Base-by-base conservation (phyloP, 2,113 vertebrate species). In the Cyprinodon brontotheroides region DNA sequence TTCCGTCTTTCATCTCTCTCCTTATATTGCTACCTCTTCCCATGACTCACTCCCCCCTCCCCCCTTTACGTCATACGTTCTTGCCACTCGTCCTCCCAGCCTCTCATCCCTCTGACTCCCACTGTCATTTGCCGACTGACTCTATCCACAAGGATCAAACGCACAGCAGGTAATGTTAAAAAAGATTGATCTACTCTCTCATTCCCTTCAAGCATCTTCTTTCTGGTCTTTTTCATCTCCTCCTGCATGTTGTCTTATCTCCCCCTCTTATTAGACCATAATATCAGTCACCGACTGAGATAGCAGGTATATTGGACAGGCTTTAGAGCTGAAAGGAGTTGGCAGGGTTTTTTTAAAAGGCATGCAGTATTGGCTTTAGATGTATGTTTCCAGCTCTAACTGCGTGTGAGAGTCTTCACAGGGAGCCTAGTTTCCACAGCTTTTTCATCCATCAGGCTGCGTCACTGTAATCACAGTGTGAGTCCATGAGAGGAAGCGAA, bases 31-130 rank as follows among this genome's bases (percentile, higher is more conserved):
- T 82, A 77, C 88, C 75, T 89, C 91, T 85, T 89, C 87, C 86
- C 87, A 77, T 92, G 90, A 94, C 91, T 93, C 87, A 91, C 84
- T 79, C 87, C 80, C 86, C 89, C 89, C 80, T 91, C 88, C 90
- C 87, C 90, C 75, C 3, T n/a, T 38, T 12, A 62, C 86, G 83
- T 89, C 87, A 74, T 86, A 85, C 80, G 64, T 78, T 89, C 89
- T 80, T 78, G 68, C 66, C 82, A 86, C 83, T 76, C 70, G 89
- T 83, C 83, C 90, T 89, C 87, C 81, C 75, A 68, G 60, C 50
- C 71, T 77, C 59, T 75, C 47, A 41, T 85, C 74, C 61, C 45
- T 64, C 75, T 39, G 20, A 75, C 77, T 72, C 72, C 84, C 68
- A 81, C 70, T 76, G 86, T 88, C 81, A 75, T 87, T 86, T 67